These are phyloP conservation scores for Phoeniculus purpureus DNA, from an alignment of 2,797 vertebrate species.

Conservation along the genomic window DNA sequence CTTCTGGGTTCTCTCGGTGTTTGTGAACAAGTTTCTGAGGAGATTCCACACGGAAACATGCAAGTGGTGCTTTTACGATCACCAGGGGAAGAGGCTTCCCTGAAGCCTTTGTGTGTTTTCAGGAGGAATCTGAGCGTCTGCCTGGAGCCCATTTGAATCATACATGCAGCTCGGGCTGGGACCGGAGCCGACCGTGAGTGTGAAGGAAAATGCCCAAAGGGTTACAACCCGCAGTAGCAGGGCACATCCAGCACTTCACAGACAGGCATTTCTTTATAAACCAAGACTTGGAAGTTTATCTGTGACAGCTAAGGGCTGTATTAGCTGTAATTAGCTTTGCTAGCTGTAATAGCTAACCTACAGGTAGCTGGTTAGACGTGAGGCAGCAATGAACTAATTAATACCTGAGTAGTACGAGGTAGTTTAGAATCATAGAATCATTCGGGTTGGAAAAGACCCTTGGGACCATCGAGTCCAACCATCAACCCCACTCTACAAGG, in stretches of 20 bases:
- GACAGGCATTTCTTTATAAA: slow-evolving; percentile 1
- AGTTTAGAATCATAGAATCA: too few species aligned
- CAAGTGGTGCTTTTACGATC: slow-evolving; percentile 71
- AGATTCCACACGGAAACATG: slow-evolving; percentile 50
- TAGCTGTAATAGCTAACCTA: not conserved
- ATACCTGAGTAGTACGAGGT: not conserved
- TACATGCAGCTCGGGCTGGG: slow-evolving; percentile 52
- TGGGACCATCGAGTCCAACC: too few species aligned
- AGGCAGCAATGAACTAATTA: not conserved
- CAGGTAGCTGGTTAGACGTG: slow-evolving; percentile 3
- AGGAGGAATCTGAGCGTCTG: slow-evolving; percentile 67
- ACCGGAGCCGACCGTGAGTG: slow-evolving; percentile 40
- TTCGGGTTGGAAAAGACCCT: too few species aligned
- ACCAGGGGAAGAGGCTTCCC: slow-evolving; percentile 74
- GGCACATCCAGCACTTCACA: slow-evolving; percentile 25
- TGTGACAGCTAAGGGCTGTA: not conserved
- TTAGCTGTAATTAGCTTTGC: too few species aligned
- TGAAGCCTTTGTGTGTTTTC: slow-evolving; percentile 75
- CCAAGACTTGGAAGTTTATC: not conserved
- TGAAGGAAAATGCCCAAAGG: slow-evolving; percentile 71
- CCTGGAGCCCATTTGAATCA: slow-evolving; percentile 72
- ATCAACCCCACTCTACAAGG: too few species aligned
- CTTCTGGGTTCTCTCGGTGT: slow-evolving; percentile 45
- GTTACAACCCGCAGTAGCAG: slow-evolving; percentile 23
- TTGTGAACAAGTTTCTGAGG: slow-evolving; percentile 62